These are phyloP conservation scores for Xanthostigma xanthostigma DNA, from an alignment of 2,888 invertebrate genomes.

Conservation along the genomic window DNA sequence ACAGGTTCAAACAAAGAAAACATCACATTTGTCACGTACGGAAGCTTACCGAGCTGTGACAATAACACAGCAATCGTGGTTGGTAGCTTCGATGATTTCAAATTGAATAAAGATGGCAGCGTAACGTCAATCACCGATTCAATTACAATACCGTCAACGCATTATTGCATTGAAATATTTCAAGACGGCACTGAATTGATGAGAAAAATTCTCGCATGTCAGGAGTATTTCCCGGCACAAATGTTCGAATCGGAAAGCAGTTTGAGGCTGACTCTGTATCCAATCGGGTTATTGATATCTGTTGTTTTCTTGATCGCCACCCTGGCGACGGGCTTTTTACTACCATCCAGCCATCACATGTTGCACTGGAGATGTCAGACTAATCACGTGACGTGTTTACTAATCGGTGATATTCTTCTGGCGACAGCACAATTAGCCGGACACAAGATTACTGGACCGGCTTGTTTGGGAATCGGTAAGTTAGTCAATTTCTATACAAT, in stretches of 20 bases:
- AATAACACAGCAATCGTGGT: conserved; percentile 31
- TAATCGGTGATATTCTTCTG: conserved; percentile 65
- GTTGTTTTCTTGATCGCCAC: conserved; percentile 71
- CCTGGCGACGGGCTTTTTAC: conserved; percentile 59
- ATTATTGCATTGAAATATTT: too few relatives aligned
- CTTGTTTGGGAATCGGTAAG: conserved; percentile 58
- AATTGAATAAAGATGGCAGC: conserved; percentile 37
- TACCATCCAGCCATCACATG: conserved; percentile 72
- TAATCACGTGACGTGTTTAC: conserved; percentile 69
- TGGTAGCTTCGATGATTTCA: conserved; percentile 37
- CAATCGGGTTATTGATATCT: conserved; percentile 63
- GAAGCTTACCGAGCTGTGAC: conserved; percentile 40
- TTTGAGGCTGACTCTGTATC: conserved; percentile 55
- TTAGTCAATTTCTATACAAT: conserved; percentile 12
- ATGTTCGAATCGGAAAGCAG: conserved; percentile 19
- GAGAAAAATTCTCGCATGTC: conserved; percentile 33
- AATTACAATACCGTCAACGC: too few relatives aligned
- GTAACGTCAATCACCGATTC: conserved; percentile 31
- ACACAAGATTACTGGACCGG: conserved; percentile 38
- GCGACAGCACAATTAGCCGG: conserved; percentile 61
- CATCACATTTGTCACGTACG: conserved; percentile 9
- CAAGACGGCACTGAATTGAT: too few relatives aligned
- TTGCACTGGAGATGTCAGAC: conserved; percentile 83
- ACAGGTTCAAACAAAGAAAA: too few relatives aligned
- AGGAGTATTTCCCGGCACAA: conserved; percentile 33